Percentiles rank a stretch among this genome's conserved stretches.
These are phyloP conservation scores for Troides helena DNA, from an alignment of 2,888 invertebrate species.

Conservation along the genomic window DNA sequence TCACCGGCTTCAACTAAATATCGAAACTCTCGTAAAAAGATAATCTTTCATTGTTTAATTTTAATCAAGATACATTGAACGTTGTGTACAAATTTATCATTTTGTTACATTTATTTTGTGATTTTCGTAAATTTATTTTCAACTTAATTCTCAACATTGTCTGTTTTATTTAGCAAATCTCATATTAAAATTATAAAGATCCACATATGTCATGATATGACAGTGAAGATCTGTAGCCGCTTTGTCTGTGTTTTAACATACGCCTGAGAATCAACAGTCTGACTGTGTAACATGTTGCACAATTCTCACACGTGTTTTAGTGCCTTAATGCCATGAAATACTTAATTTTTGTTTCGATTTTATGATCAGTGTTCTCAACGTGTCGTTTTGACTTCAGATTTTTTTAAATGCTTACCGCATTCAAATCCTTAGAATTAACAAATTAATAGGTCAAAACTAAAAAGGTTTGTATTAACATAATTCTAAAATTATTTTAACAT, in stretches of 20 bases:
- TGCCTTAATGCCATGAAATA: not conserved
- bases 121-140: not conserved
- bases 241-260: not conserved
- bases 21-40: not conserved
- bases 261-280: not conserved
- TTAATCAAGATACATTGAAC: not conserved
- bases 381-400: not conserved
- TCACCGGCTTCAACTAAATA: not conserved
- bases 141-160: not conserved
- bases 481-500: slow-evolving; percentile 36
- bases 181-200: not conserved
- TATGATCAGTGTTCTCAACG: not conserved
- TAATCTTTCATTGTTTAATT: not conserved
- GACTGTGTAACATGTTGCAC: not conserved
- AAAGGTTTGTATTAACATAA: not conserved
- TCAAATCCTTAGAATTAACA: not conserved
- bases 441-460: not conserved
- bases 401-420: not conserved
- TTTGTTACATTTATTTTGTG: not conserved
- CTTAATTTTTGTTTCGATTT: not conserved
- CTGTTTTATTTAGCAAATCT: not conserved
- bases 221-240: not conserved
- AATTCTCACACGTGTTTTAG: slow-evolving; percentile 1
- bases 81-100: not conserved
- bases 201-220: not conserved